Evolutionary conservation across 2,888 invertebrate genomes (phyloP).

Genomic region (Perizoma affinitatum): DNA sequence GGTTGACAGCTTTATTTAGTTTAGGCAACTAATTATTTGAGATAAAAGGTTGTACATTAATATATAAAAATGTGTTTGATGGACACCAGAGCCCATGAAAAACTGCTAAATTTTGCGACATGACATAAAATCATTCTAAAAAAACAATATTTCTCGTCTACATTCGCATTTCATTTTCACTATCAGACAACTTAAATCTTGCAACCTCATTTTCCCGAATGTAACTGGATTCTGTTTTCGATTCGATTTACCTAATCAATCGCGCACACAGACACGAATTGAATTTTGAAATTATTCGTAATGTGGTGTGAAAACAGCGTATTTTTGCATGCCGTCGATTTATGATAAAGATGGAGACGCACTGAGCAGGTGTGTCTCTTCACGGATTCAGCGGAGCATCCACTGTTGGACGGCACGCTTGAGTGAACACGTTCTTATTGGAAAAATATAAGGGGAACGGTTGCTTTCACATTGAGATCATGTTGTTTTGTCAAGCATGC

Average conservation of each 20-base stretch:
- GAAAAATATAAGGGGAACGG: slow-evolving; percentile 31
- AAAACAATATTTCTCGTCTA: slow-evolving; percentile 2
- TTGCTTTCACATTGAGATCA: slow-evolving; percentile 23
- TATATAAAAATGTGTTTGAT: too few species aligned
- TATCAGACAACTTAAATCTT: slow-evolving; percentile 27
- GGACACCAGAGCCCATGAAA: too few species aligned
- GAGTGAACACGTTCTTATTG: slow-evolving; percentile 33
- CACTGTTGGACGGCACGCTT: slow-evolving; percentile 30
- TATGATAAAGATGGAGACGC: slow-evolving; percentile 25
- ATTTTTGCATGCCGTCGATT: slow-evolving; percentile 23
- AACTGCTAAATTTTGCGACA: too few species aligned
- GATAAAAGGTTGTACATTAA: too few species aligned
- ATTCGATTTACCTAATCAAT: slow-evolving; percentile 28
- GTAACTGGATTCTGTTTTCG: slow-evolving; percentile 28
- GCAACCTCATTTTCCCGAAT: slow-evolving; percentile 27
- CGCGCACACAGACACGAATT: slow-evolving; percentile 9
- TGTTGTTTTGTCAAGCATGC: slow-evolving; percentile 3
- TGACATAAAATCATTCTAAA: slow-evolving; percentile 4
- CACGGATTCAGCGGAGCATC: slow-evolving; percentile 30
- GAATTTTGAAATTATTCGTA: slow-evolving; percentile 23
- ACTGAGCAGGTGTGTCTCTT: slow-evolving; percentile 36
- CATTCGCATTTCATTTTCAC: slow-evolving; percentile 12
- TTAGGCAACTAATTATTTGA: too few species aligned
- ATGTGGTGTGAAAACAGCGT: slow-evolving; percentile 18
- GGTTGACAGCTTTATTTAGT: too few species aligned